A percentile compares a stretch with the other conserved stretches of the same genome.
These are phyloP conservation scores for Picus viridis DNA, from an alignment of 2,797 vertebrate genomes.

Conservation along the genomic window DNA sequence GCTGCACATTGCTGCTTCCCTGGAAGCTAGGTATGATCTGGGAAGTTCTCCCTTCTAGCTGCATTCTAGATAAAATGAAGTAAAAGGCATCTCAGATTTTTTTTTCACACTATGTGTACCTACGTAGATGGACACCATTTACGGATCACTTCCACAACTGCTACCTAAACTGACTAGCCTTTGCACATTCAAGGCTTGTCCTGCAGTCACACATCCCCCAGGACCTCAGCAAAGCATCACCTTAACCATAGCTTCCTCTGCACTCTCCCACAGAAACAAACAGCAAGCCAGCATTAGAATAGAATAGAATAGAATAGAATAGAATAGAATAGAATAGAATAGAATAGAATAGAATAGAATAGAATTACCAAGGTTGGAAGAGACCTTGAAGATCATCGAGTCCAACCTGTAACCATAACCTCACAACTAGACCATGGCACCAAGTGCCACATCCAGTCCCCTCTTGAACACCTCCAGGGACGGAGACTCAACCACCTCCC, in stretches of 20 bases:
- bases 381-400: too few relatives aligned
- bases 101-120: background rate
- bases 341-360: too few relatives aligned
- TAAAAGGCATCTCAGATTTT: background rate
- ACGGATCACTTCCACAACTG: background rate
- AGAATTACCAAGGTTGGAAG: too few relatives aligned
- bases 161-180: background rate
- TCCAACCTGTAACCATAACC: too few relatives aligned
- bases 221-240: accelerated
- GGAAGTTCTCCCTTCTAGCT: background rate
- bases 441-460: too few relatives aligned
- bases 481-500: too few relatives aligned
- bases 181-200: background rate
- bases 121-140: background rate
- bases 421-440: too few relatives aligned
- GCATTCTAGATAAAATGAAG: background rate
- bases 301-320: too few relatives aligned
- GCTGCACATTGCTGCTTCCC: background rate
- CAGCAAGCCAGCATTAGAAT: background rate
- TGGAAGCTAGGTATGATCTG: background rate
- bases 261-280: background rate
- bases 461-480: too few relatives aligned
- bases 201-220: accelerated
- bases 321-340: too few relatives aligned
- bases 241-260: background rate